A percentile compares a stretch with the other conserved stretches of the same genome.
These are phyloP conservation scores for Pedionomus torquatus DNA, from an alignment of 2,113 vertebrate genomes.

Conservation along the genomic window DNA sequence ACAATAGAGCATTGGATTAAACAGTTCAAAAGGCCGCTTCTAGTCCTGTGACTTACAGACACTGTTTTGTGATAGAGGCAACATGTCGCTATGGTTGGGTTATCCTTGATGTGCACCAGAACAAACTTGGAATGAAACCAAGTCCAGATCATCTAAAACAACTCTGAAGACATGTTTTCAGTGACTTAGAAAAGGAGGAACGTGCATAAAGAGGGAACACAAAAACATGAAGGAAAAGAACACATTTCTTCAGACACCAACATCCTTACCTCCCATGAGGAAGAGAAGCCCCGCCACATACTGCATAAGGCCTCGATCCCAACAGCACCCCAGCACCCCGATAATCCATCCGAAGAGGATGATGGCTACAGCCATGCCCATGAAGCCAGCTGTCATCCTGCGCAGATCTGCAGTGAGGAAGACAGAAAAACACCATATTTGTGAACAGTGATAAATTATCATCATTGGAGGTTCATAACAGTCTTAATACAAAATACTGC, in stretches of 20 bases:
- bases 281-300: conserved; percentile 98
- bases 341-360: conserved; percentile 98
- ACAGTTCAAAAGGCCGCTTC: neutral
- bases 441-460: neutral
- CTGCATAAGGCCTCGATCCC: conserved; percentile 98
- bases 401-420: conserved; percentile 84
- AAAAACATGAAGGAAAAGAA: neutral
- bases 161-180: neutral
- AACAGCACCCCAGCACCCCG: conserved; percentile 94
- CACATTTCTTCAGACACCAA: neutral
- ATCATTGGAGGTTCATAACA: neutral
- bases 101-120: neutral
- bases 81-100: neutral
- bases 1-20: neutral
- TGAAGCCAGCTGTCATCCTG: conserved; percentile 97
- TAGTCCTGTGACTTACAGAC: neutral
- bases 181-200: neutral
- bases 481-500: neutral
- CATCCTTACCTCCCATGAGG: conserved; percentile 95
- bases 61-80: neutral
- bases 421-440: neutral
- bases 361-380: conserved; percentile 99
- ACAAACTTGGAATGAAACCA: neutral
- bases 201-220: neutral
- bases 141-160: neutral